These are phyloP conservation scores for Nemopilema nomurai DNA, from an alignment of 30 jellyfish, hydroid and myxozoan species.

Conservation along the genomic window DNA sequence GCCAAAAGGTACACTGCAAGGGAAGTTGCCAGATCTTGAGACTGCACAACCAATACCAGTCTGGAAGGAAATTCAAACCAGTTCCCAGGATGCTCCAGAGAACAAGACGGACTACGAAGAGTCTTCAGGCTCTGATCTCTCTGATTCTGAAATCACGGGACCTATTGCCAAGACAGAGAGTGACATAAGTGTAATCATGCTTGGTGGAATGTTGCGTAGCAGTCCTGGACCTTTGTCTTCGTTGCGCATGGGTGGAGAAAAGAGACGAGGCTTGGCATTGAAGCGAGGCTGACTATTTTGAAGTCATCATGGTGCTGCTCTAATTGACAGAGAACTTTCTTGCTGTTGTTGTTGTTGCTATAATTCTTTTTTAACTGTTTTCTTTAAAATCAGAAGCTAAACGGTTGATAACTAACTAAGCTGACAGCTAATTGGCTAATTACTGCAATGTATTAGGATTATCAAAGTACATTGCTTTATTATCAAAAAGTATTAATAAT, in stretches of 20 bases:
- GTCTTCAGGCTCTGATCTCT: conserved; percentile 56
- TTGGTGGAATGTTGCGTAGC: conserved; percentile 8
- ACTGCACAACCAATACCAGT: background rate
- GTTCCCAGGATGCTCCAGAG: background rate
- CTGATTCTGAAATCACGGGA: conserved; percentile 30
- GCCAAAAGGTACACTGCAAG: background rate
- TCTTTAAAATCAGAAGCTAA: too few species aligned
- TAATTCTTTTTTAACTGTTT: background rate
- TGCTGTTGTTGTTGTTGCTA: too few species aligned
- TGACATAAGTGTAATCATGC: conserved; percentile 25
- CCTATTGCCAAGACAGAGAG: conserved; percentile 72
- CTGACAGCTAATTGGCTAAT: too few species aligned
- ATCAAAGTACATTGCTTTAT: too few species aligned
- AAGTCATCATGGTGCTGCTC: too few species aligned
- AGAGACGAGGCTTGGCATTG: background rate
- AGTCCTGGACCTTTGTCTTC: background rate
- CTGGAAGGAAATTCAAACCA: background rate
- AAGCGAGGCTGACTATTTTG: background rate
- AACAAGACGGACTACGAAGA: background rate
- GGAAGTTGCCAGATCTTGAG: background rate
- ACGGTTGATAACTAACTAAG: too few species aligned
- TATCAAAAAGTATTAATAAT: too few species aligned
- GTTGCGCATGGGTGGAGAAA: background rate
- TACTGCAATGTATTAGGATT: too few species aligned
- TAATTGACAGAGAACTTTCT: background rate